Evolutionary conservation across 2,888 invertebrate species (phyloP).

Genomic region (Altica lythri): DNA sequence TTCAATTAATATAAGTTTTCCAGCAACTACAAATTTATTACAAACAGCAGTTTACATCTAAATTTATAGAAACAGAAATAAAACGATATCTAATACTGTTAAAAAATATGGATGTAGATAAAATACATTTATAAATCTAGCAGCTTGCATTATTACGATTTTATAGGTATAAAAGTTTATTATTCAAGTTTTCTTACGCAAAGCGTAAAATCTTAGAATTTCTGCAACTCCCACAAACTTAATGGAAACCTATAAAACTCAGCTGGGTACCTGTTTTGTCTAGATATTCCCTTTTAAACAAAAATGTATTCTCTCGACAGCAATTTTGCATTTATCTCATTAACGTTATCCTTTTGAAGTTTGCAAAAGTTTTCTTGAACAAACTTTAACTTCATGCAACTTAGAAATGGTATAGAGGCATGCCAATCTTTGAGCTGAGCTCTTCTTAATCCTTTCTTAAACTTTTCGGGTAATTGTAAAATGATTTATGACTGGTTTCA

Average conservation of each 20-base stretch:
- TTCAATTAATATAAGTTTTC: too few relatives aligned
- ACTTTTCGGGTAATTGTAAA: slow-evolving; percentile 20
- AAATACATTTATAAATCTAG: too few relatives aligned
- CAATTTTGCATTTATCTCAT: slow-evolving; percentile 24
- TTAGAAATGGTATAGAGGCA: slow-evolving; percentile 11
- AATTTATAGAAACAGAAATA: too few relatives aligned
- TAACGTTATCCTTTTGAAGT: slow-evolving; percentile 21
- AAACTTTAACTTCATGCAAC: slow-evolving; percentile 14
- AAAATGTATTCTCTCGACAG: slow-evolving; percentile 9
- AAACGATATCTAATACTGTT: too few relatives aligned
- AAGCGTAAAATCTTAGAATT: slow-evolving; percentile 1
- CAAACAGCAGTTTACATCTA: too few relatives aligned
- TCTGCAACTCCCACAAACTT: not conserved
- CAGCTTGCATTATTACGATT: too few relatives aligned
- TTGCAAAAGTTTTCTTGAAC: slow-evolving; percentile 3
- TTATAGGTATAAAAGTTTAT: too few relatives aligned
- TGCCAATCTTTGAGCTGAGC: slow-evolving; percentile 12
- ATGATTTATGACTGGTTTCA: slow-evolving; percentile 15
- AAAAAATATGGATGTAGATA: too few relatives aligned
- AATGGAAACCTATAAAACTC: not conserved
- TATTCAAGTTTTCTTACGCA: too few relatives aligned
- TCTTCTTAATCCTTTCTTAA: slow-evolving; percentile 11
- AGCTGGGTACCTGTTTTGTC: not conserved
- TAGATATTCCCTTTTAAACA: not conserved
- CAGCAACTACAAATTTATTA: too few relatives aligned